Percentiles rank a stretch among this genome's conserved stretches.
These are phyloP conservation scores for Drosophila persimilis DNA, from an alignment of 1,140 invertebrate species.

Conservation along the genomic window DNA sequence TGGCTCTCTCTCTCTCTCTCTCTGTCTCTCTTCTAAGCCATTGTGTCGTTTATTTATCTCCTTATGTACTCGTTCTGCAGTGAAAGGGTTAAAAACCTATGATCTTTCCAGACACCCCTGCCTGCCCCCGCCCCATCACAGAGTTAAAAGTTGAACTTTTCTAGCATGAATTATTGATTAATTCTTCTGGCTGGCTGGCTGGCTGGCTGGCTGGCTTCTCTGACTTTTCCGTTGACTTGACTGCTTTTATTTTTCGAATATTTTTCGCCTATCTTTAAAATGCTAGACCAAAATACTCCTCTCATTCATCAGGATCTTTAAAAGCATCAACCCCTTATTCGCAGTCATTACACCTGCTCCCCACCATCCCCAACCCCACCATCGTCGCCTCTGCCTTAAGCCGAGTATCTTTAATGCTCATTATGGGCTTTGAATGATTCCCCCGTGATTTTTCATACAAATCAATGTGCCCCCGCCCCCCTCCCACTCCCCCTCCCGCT, in stretches of 20 bases:
- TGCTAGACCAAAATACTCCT: neutral
- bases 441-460: slow-evolving; percentile 68
- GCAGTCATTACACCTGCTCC: slow-evolving; percentile 53
- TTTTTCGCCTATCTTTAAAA: neutral
- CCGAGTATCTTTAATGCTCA: slow-evolving; percentile 47
- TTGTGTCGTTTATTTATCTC: slow-evolving; percentile 32
- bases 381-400: slow-evolving; percentile 13
- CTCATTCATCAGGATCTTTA: slow-evolving; percentile 12
- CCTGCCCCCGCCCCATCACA: neutral
- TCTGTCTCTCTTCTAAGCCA: no score
- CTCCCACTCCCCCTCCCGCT: no score
- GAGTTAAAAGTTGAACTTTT: slow-evolving; percentile 49
- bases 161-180: slow-evolving; percentile 78
- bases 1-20: neutral
- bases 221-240: neutral
- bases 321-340: slow-evolving; percentile 47
- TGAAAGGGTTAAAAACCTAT: slow-evolving; percentile 82
- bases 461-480: slow-evolving; percentile 34
- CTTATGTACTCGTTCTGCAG: slow-evolving; percentile 67
- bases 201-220: slow-evolving; percentile 4
- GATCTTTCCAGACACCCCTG: slow-evolving; percentile 39
- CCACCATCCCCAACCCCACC: no score
- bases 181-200: slow-evolving; percentile 27
- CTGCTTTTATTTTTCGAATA: no score
- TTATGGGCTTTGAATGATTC: slow-evolving; percentile 55